Conservation (phyloP, 2,888 invertebrate genomes). For the Dugesia japonica region DNA sequence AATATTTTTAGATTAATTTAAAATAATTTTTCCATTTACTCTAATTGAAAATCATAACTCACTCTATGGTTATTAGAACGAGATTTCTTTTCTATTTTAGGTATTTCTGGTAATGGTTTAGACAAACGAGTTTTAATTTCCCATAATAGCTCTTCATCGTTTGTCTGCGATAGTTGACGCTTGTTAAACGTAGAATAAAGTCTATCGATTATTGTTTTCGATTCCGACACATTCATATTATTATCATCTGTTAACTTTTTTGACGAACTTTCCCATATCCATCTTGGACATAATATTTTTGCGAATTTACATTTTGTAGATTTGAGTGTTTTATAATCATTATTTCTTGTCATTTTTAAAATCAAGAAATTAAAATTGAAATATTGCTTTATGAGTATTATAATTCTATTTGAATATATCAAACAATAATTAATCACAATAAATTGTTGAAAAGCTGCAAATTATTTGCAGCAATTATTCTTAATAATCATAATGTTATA, state of each 20-base stretch:
- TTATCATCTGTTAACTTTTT: neutral
- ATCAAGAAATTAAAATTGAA: neutral
- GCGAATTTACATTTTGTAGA: constrained; percentile 9
- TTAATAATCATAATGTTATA: neutral
- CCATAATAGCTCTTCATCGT: neutral
- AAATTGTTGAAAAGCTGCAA: neutral
- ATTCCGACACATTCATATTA: neutral
- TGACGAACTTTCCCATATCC: neutral
- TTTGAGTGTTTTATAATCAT: constrained; percentile 1
- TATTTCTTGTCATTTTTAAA: neutral
- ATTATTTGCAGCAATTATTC: neutral
- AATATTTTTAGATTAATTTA: too few relatives aligned
- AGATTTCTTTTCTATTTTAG: neutral
- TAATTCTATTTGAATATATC: too few relatives aligned
- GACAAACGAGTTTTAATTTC: constrained; percentile 2
- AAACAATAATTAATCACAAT: too few relatives aligned
- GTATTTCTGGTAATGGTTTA: neutral
- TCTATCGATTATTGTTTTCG: neutral
- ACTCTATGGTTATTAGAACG: neutral
- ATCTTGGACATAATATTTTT: neutral
- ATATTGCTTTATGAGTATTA: too few relatives aligned
- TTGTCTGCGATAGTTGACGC: neutral
- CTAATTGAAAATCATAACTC: too few relatives aligned
- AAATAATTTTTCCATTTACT: too few relatives aligned
- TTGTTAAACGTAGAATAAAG: neutral